Percentiles rank a stretch among this genome's conserved stretches.
Evolutionary conservation across 2,113 vertebrate species (phyloP).

Genomic region (Rynchops niger): DNA sequence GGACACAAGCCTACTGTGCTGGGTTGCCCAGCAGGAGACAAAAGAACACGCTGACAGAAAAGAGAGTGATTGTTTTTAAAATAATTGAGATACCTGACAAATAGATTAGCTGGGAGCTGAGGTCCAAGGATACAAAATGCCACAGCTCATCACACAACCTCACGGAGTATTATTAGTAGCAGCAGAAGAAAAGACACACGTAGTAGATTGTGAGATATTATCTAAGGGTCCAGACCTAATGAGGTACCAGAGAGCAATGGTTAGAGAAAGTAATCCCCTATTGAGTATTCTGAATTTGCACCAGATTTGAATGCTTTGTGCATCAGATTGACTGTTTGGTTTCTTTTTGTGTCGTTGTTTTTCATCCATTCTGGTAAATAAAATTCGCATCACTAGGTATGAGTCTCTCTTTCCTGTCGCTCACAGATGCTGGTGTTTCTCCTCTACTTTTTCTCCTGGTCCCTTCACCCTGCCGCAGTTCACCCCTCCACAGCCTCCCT

Average conservation of each 20-base stretch:
- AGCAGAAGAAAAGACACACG: background rate
- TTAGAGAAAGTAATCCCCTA: background rate
- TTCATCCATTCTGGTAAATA: background rate
- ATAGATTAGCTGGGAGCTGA: background rate
- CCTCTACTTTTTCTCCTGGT: background rate
- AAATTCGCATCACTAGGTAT: background rate
- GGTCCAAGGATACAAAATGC: background rate
- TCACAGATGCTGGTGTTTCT: background rate
- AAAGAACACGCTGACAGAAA: background rate
- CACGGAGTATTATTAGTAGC: fast-evolving
- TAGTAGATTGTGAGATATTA: background rate
- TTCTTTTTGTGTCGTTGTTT: background rate
- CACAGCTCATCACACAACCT: background rate
- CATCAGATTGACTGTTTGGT: no score
- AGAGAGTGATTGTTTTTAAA: background rate
- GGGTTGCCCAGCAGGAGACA: background rate
- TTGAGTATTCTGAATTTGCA: background rate
- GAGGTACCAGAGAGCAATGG: no score
- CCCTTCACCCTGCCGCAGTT: background rate
- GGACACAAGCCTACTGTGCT: background rate
- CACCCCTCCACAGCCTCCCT: background rate
- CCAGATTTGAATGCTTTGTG: background rate
- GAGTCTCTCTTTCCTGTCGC: background rate
- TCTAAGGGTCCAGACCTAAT: background rate
- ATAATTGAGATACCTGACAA: background rate